These are phyloP conservation scores for Nysson spinosus DNA, from an alignment of 2,888 invertebrate species.

Conservation along the genomic window DNA sequence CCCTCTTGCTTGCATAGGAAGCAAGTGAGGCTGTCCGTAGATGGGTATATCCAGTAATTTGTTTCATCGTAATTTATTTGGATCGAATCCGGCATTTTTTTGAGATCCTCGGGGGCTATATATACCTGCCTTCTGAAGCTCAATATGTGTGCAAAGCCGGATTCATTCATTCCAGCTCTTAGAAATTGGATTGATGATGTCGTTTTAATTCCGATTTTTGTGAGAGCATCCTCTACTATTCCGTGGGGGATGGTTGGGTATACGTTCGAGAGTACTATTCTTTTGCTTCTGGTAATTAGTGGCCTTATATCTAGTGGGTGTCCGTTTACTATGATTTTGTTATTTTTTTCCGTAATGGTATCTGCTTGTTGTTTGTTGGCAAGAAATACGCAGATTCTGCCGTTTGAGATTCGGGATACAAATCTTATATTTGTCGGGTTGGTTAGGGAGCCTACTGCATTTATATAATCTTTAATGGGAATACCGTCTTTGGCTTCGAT, in stretches of 20 bases:
- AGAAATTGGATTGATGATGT: neutral
- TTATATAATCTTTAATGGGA: no score
- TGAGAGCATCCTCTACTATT: neutral
- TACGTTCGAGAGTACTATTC: conserved; percentile 6
- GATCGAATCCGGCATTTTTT: conserved; percentile 28
- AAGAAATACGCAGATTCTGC: no score
- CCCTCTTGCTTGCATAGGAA: conserved; percentile 30
- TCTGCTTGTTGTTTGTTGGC: no score
- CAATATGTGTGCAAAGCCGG: conserved; percentile 28
- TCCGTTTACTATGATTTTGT: no score
- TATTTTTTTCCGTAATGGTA: no score
- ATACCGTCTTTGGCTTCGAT: no score
- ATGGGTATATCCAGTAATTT: conserved; percentile 39
- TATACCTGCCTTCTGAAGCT: conserved; percentile 43
- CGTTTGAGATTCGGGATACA: no score
- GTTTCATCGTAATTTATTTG: conserved; percentile 36
- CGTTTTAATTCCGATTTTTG: neutral
- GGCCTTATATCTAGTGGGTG: neutral
- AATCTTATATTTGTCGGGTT: no score
- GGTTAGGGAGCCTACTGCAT: no score
- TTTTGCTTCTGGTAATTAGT: neutral
- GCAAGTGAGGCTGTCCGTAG: conserved; percentile 18
- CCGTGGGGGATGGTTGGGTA: conserved; percentile 6
- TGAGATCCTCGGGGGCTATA: conserved; percentile 37
- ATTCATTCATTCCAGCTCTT: conserved; percentile 10